Conservation (phyloP, 2,888 invertebrate species). For the Smittia aterrima region DNA sequence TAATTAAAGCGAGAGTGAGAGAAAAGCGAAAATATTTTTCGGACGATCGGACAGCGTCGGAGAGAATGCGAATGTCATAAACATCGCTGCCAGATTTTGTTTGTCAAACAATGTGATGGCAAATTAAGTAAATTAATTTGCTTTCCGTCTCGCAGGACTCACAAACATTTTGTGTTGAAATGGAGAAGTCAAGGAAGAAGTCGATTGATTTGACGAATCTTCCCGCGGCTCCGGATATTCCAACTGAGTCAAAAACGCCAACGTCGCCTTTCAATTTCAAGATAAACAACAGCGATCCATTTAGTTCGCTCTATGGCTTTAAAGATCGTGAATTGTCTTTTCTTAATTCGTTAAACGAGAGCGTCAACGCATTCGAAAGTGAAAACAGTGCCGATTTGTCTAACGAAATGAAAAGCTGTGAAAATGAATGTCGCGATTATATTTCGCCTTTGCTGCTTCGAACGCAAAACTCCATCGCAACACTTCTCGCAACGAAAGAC, state of each 20-base stretch:
- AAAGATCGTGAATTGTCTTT: conserved; percentile 48
- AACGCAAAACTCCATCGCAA: conserved; percentile 59
- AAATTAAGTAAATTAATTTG: neutral
- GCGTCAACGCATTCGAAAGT: conserved; percentile 43
- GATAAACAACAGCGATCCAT: conserved; percentile 43
- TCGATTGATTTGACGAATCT: conserved; percentile 30
- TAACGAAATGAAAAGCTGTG: neutral
- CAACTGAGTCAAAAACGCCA: conserved; percentile 38
- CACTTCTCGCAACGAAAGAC: conserved; percentile 61
- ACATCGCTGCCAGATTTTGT: neutral
- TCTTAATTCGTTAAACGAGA: conserved; percentile 47
- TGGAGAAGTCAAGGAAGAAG: conserved; percentile 44
- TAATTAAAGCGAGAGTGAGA: neutral
- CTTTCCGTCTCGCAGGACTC: too few species aligned
- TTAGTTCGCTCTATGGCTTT: conserved; percentile 47
- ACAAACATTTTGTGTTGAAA: neutral
- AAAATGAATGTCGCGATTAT: conserved; percentile 49
- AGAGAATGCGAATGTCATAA: neutral
- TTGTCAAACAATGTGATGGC: neutral
- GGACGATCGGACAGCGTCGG: neutral
- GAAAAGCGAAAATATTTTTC: neutral
- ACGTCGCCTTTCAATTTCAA: conserved; percentile 42
- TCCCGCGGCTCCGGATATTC: conserved; percentile 43
- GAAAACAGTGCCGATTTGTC: conserved; percentile 40
- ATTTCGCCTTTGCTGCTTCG: conserved; percentile 56